A percentile compares a stretch with the other conserved stretches of the same genome.
These are phyloP conservation scores for Drosophila melanogaster DNA, from an alignment of 1,140 invertebrate genomes.

Conservation along the genomic window DNA sequence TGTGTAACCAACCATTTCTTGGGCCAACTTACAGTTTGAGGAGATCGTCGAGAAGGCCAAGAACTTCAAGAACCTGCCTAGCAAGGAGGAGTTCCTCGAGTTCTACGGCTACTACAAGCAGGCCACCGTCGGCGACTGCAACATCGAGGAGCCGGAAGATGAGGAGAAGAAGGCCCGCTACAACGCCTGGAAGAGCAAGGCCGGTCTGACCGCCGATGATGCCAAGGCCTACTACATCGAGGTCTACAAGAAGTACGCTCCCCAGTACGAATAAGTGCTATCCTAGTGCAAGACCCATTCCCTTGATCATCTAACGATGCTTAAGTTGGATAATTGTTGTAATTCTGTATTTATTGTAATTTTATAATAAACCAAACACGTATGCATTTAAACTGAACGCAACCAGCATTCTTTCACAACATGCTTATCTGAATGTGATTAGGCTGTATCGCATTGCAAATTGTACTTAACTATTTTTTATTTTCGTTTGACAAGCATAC, in stretches of 20 bases:
- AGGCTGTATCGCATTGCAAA: not conserved
- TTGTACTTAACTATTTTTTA: not conserved
- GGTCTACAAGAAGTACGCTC: conserved; percentile 89
- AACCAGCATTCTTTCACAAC: not conserved
- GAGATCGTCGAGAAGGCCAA: conserved; percentile 89
- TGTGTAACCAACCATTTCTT: not conserved
- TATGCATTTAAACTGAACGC: conserved; percentile 31
- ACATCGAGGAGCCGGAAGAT: conserved; percentile 94
- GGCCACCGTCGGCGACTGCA: conserved; percentile 93
- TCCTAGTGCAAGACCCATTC: conserved; percentile 14
- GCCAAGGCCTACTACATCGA: conserved; percentile 94
- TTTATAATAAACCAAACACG: conserved; percentile 52
- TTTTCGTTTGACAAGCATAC: not conserved
- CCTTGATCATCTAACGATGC: conserved; percentile 6
- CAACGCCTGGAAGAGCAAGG: conserved; percentile 95
- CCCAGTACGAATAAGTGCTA: conserved; percentile 72
- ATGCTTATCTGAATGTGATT: conserved; percentile 20
- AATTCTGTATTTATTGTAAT: conserved; percentile 52
- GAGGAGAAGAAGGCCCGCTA: conserved; percentile 98
- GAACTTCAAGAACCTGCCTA: conserved; percentile 90
- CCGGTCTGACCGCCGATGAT: conserved; percentile 91
- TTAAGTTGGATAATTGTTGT: conserved; percentile 12
- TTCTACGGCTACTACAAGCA: conserved; percentile 96
- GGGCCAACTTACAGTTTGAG: conserved; percentile 55
- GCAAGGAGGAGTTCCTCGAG: conserved; percentile 93